phyloP scores from a whole-genome alignment of 2,888 invertebrate genomes.

The Mesorhabditis sp. region DNA sequence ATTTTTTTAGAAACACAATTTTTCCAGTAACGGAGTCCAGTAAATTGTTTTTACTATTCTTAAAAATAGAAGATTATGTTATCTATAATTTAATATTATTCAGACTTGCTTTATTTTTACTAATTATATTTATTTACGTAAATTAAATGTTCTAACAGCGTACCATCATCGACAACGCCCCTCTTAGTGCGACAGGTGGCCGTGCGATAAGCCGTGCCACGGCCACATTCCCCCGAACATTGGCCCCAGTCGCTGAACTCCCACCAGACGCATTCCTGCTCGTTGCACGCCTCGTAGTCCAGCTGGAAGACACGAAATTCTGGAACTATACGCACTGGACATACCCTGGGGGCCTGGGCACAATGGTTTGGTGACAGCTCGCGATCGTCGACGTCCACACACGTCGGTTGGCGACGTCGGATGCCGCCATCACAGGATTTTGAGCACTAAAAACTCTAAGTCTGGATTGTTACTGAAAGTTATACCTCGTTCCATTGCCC shows the following conservation, averaged over 20 bases:
- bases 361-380: slow-evolving; percentile 44
- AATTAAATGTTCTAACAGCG: neutral
- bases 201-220: slow-evolving; percentile 47
- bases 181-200: slow-evolving; percentile 36
- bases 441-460: slow-evolving; percentile 58
- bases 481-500: slow-evolving; percentile 50
- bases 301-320: slow-evolving; percentile 12
- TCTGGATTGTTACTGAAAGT: slow-evolving; percentile 5
- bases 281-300: slow-evolving; percentile 49
- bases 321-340: neutral
- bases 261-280: slow-evolving; percentile 52
- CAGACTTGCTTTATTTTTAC: neutral
- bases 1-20: too few relatives aligned
- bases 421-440: slow-evolving; percentile 61
- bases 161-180: slow-evolving; percentile 8
- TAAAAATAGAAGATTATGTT: too few relatives aligned
- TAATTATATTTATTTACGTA: neutral
- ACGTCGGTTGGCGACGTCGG: slow-evolving; percentile 59
- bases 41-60: too few relatives aligned
- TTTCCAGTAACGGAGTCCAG: too few relatives aligned
- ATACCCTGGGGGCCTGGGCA: neutral
- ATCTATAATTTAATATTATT: neutral
- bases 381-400: slow-evolving; percentile 58
- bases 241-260: slow-evolving; percentile 45
- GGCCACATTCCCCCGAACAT: slow-evolving; percentile 56